Percentiles rank a stretch among this genome's conserved stretches.
Conservation (phyloP, 2,113 vertebrate genomes). For the Antechinus flavipes region DNA sequence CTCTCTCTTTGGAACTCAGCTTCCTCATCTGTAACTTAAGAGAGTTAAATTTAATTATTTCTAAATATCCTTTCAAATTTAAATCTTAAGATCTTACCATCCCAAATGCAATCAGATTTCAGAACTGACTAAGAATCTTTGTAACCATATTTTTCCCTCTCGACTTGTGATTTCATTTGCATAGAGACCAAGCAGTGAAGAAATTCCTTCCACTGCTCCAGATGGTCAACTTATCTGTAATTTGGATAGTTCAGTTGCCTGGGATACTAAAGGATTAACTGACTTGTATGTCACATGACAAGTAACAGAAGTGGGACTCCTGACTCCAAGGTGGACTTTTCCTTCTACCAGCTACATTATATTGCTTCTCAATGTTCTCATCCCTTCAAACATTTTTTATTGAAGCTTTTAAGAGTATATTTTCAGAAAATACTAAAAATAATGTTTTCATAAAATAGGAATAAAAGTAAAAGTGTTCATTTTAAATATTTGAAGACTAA, state of each 20-base stretch:
- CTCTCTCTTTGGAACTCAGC: background rate
- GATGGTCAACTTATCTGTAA: background rate
- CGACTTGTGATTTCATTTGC: background rate
- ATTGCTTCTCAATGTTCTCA: background rate
- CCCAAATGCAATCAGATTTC: background rate
- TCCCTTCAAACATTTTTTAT: background rate
- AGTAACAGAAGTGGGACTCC: background rate
- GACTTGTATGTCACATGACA: background rate
- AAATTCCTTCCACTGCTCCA: background rate
- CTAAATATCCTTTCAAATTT: background rate
- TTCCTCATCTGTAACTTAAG: background rate
- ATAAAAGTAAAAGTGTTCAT: background rate
- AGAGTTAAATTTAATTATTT: background rate
- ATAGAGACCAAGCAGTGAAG: background rate
- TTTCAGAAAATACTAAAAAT: background rate
- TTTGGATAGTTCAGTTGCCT: background rate
- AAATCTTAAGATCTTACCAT: background rate
- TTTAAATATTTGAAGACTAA: background rate
- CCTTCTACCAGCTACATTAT: background rate
- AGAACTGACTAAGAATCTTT: background rate
- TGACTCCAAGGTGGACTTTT: background rate
- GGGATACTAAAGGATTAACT: background rate
- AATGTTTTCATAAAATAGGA: background rate
- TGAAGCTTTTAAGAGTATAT: background rate
- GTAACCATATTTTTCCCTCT: background rate